Base-by-base conservation (phyloP, 2,888 invertebrate species). In the Timandra comae region DNA sequence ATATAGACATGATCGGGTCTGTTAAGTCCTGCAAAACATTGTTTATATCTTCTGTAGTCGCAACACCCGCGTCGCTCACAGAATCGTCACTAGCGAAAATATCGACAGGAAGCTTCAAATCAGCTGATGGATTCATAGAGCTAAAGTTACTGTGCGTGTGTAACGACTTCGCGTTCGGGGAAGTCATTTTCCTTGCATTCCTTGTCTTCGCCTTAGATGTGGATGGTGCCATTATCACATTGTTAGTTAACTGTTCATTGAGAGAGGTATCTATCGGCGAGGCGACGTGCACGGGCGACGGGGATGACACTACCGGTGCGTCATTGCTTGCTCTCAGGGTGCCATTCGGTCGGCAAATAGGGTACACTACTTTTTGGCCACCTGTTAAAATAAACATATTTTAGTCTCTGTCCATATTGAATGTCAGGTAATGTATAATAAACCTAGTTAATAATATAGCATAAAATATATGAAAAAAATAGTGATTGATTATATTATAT, bases 81-180 rank as follows among this genome's bases (percentile, higher is more conserved):
- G 85, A 84, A 43, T 86, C 86, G 46, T 86, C 86, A 48, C 81
- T 84, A 27, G 86, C 86, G 59, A 87, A 86, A 56, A 86, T 86
- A 41, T 87, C 81, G 33, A 80, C 82, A 4, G 86, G 86, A 12
- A 86, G 62, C 49, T 68, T 82, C 39, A 81, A 64, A 45, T 85
- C 85, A 33, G 79, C 73, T 19, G 82, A 54, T 30, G 78, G 78
- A 26, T 77, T 76, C 40, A 82, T 54, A 9, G 57, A 37, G 41
- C 78, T 74, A 33, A 65, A 85, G 50, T 65, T 72, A 34, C 59
- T 69, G 3, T 67, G 52, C 30, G 66, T 57, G 16, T 63, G 46
- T 20, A 72, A 42, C 12, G 47, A 58, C 46, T 66, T 80, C 7
- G 46, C 47, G 29, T 42, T 55, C 20, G 59, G 28, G 21, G 40